Percentiles rank a stretch among this genome's conserved stretches.
These are phyloP conservation scores for Delphinapterus leucas DNA, from an alignment of 2,113 vertebrate species.

Conservation along the genomic window DNA sequence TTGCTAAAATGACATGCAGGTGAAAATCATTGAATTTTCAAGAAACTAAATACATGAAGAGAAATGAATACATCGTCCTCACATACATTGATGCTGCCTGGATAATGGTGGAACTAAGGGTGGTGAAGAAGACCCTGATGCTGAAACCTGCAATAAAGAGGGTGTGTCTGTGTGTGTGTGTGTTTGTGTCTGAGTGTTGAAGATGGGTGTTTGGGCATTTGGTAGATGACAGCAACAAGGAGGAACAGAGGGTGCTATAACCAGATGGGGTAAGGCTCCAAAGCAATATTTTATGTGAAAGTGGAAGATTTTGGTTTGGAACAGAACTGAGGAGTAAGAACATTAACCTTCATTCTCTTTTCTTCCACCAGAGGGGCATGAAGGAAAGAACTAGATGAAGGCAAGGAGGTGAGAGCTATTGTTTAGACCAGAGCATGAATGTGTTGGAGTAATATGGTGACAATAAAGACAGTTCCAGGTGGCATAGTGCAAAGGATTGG, in stretches of 20 bases:
- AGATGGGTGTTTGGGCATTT: not conserved
- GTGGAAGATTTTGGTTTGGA: not conserved
- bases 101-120: not conserved
- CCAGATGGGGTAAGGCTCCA: not conserved
- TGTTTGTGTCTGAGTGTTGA: not conserved
- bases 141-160: not conserved
- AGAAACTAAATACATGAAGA: not conserved
- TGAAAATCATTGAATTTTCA: not conserved
- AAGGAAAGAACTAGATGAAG: not conserved
- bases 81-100: not conserved
- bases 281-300: not conserved
- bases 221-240: not conserved
- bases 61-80: not conserved
- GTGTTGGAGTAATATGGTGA: constrained; percentile 20
- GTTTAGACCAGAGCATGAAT: not conserved
- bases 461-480: not conserved
- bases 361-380: not conserved
- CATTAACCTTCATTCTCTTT: not conserved
- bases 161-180: not conserved
- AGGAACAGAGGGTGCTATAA: too few species aligned
- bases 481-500: not conserved
- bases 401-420: not conserved
- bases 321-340: not conserved
- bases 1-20: not conserved
- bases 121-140: not conserved